Percentiles rank a stretch among this genome's conserved stretches.
These are phyloP conservation scores for Drosophila mettleri DNA, from an alignment of 2,888 invertebrate species.

Conservation along the genomic window DNA sequence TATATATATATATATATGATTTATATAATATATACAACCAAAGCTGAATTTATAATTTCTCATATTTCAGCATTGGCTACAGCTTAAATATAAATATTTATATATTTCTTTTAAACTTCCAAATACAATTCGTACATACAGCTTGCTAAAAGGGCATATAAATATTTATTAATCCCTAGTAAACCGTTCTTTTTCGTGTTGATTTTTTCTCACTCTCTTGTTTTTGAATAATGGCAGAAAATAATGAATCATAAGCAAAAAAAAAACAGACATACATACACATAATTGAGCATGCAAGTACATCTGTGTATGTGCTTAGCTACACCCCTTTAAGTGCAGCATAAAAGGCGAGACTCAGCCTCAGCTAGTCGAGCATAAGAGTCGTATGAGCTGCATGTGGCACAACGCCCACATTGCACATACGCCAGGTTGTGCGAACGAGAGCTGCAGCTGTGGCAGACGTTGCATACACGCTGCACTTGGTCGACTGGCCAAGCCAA, in stretches of 20 bases:
- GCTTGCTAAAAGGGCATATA: not conserved
- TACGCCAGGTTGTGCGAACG: constrained; percentile 58
- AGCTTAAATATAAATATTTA: too few relatives aligned
- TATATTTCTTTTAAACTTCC: too few relatives aligned
- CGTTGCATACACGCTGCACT: constrained; percentile 54
- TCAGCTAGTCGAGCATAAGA: constrained; percentile 33
- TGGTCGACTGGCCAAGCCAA: constrained; percentile 53
- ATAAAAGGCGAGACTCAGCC: constrained; percentile 15
- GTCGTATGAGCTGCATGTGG: constrained; percentile 36
- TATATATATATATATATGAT: not conserved
- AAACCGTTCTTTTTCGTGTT: not conserved
- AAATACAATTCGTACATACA: too few relatives aligned
- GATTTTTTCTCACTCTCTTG: not conserved
- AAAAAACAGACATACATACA: constrained; percentile 17
- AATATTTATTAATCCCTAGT: not conserved
- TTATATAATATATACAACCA: not conserved
- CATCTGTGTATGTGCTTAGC: constrained; percentile 15
- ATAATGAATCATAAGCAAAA: constrained; percentile 50
- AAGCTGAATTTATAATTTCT: too few relatives aligned
- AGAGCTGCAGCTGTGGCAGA: constrained; percentile 35
- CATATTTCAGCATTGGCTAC: too few relatives aligned
- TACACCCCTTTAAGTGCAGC: constrained; percentile 48
- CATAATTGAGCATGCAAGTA: constrained; percentile 8
- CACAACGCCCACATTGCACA: constrained; percentile 63
- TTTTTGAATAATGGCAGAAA: constrained; percentile 12